Evolutionary conservation across 1,140 invertebrate genomes (phyloP), one percentile per base, ranked within the genome.

Genomic region (Stratiolaelaps scimitus): DNA sequence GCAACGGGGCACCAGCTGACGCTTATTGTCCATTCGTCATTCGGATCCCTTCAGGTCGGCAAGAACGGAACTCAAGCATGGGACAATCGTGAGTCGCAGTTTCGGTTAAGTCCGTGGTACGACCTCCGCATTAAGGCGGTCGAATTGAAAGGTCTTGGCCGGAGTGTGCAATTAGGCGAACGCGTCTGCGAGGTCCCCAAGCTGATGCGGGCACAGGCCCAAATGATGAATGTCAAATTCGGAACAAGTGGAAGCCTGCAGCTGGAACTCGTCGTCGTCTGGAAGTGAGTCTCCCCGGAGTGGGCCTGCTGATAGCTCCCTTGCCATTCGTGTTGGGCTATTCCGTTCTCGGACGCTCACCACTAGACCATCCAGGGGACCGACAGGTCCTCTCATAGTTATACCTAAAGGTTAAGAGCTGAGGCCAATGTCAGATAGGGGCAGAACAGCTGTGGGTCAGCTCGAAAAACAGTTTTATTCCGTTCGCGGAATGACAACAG

Each of bases 151-250:
- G 53, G 53, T 60, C 23, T 60, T 15, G 53, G 53, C 17, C 53
- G 53, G 17, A 29, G 26, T 26, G 53, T 60, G 15, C 53, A 60
- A 26, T 23, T 60, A 15, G 53, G 53, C 10, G 53, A 60, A 10
- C 17, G 53, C 15, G 26, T 15, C 23, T 60, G 53, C 20, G 53
- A 60, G 15, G 53, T 60, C 23, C 26, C 34, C 1, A 60, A 60
- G 10, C 53, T 60, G 26, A 60, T 60, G 53, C 13, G 53, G 15
- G 53, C 53, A 5, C 53, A 60, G 10, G 53, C 53, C 1, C 53
- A 60, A 26, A 60, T 26, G 53, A 60, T 60, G 53, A 60, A 60
- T 10, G 53, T 60, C n/a, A 60, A 60, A 26, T 60, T 60, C 23
- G 53, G 53, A 5, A 60, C 53, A 15, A 60, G 53, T 23, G 53